Evolutionary conservation across 2,888 invertebrate species (phyloP).

Genomic region (Philhelius pedissequus): DNA sequence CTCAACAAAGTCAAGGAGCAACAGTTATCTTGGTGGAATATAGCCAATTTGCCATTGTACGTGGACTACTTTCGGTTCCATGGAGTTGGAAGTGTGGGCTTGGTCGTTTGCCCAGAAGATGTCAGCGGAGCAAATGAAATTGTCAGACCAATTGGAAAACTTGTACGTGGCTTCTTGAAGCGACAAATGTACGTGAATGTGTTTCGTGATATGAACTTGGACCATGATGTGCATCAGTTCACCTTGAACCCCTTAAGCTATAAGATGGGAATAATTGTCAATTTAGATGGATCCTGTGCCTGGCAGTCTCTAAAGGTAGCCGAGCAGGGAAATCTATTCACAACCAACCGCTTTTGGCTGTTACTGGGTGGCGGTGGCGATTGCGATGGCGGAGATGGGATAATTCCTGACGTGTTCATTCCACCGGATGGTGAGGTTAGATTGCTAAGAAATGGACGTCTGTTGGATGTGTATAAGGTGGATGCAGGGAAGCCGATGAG

Average conservation of each 20-base stretch:
- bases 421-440: constrained; percentile 75
- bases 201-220: constrained; percentile 41
- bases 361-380: constrained; percentile 66
- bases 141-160: constrained; percentile 23
- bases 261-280: constrained; percentile 74
- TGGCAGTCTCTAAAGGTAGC: constrained; percentile 73
- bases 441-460: constrained; percentile 55
- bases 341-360: constrained; percentile 76
- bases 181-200: constrained; percentile 56
- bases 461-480: constrained; percentile 76
- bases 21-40: constrained; percentile 42
- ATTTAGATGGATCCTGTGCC: constrained; percentile 72
- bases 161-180: constrained; percentile 33
- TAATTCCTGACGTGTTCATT: constrained; percentile 71
- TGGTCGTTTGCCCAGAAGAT: constrained; percentile 74
- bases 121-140: constrained; percentile 70
- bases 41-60: constrained; percentile 65
- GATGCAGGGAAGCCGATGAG: constrained; percentile 72
- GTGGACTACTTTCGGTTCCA: constrained; percentile 75
- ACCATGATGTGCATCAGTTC: constrained; percentile 39
- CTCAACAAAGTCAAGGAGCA: constrained; percentile 23
- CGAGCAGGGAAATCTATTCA: constrained; percentile 74
- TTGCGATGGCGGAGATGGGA: not conserved
- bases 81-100: constrained; percentile 73
- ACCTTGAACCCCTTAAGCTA: constrained; percentile 69